Evolutionary conservation across 2,888 invertebrate genomes (phyloP).

Genomic region (Drosophila birchii): DNA sequence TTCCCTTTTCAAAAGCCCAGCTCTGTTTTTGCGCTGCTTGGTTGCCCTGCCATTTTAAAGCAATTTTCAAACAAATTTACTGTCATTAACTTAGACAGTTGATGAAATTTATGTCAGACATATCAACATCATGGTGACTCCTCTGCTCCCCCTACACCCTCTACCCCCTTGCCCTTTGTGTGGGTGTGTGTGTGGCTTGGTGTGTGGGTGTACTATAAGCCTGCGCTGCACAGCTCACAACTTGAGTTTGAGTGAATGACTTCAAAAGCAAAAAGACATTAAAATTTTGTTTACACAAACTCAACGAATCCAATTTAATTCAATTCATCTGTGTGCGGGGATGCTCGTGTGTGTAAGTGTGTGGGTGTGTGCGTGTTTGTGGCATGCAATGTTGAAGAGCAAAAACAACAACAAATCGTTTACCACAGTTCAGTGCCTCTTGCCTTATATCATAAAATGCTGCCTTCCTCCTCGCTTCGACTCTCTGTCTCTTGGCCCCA

Average conservation of each 20-base stretch:
- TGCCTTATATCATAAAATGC: conserved; percentile 78
- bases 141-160: neutral
- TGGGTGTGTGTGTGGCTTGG: conserved; percentile 44
- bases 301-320: conserved; percentile 80
- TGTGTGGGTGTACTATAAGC: conserved; percentile 40
- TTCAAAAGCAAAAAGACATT: conserved; percentile 80
- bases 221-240: conserved; percentile 48
- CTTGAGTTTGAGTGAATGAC: conserved; percentile 77
- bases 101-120: conserved; percentile 80
- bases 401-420: conserved; percentile 74
- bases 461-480: neutral
- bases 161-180: conserved; percentile 44
- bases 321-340: conserved; percentile 66
- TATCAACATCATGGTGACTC: conserved; percentile 72
- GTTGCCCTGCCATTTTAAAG: conserved; percentile 81
- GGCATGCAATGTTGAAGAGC: conserved; percentile 65
- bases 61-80: conserved; percentile 81
- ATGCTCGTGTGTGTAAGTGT: conserved; percentile 17
- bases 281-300: conserved; percentile 80
- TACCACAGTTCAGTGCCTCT: conserved; percentile 74
- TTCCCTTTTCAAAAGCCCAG: conserved; percentile 45
- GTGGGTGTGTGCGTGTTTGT: conserved; percentile 44
- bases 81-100: conserved; percentile 80
- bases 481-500: conserved; percentile 9
- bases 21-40: conserved; percentile 73